Percentiles rank a stretch among this genome's conserved stretches.
phyloP scores from a whole-genome alignment of 2,797 vertebrate genomes.

The Phoebastria nigripes region DNA sequence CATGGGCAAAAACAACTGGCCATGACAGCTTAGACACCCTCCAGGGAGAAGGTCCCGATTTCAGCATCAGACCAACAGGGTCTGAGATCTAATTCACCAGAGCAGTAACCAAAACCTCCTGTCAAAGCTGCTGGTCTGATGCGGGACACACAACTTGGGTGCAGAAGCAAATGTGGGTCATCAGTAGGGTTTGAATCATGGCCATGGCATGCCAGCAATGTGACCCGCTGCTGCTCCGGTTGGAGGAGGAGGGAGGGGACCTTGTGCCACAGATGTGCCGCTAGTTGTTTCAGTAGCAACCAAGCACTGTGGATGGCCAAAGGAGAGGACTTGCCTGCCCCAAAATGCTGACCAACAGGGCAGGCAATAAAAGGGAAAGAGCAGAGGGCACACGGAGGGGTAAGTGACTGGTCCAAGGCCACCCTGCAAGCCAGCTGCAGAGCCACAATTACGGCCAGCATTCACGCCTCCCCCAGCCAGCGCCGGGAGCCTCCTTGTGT shows the following conservation, averaged over 20 bases:
- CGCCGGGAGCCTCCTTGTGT: accelerated
- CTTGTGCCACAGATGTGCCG: not conserved
- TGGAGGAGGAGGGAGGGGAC: slow-evolving; percentile 4
- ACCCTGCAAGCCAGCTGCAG: not conserved
- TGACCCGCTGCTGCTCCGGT: not conserved
- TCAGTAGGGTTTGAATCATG: not conserved
- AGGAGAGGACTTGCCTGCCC: not conserved
- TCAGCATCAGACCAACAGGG: not conserved
- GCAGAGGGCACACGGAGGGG: not conserved
- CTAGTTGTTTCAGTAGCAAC: not conserved
- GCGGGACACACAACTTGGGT: not conserved
- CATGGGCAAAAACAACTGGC: slow-evolving; percentile 9
- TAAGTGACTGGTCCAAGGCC: not conserved
- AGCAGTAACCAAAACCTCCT: not conserved
- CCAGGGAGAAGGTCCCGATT: not conserved
- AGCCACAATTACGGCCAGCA: not conserved
- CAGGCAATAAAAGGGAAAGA: not conserved
- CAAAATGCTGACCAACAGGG: not conserved
- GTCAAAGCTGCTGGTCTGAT: not conserved
- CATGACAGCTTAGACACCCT: not conserved
- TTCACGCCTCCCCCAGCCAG: not conserved
- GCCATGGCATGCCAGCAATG: slow-evolving; percentile 47
- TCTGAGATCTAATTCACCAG: not conserved
- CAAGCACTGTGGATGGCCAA: not conserved
- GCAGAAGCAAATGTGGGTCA: slow-evolving; percentile 47